Base-by-base conservation (phyloP, 2,797 vertebrate genomes). In the Sus cebifrons region DNA sequence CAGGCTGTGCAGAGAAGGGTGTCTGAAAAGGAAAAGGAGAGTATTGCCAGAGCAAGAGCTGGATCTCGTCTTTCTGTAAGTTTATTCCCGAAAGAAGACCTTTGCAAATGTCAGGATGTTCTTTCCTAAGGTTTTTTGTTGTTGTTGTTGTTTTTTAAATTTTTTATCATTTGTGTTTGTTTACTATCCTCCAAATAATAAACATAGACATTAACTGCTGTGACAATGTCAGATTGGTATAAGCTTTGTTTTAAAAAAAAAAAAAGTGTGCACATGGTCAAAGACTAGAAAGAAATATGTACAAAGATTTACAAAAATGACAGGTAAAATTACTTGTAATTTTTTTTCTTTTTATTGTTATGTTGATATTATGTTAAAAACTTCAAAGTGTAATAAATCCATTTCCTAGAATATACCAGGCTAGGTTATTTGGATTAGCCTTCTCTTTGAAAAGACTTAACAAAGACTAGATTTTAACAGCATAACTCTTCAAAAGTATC, bases 11-110 rank as follows among this genome's bases (percentile, higher is more conserved):
- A 99, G 98, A 99, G 99, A 52, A 98, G 98, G 89, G 99, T 99
- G 1, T 99, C 99, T 0, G 99, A 99, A 95, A 99, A 99, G 96
- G 99, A 99, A 97, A 99, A 99, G 95, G 99, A 99, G 97, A 99
- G 99, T 0, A 99, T 99, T 68, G 99, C 99, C 68, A 98, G 99
- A 95, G 99, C 99, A 0, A 99, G 99, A 96, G 99, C 99, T 60
- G 99, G 99, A 68, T 99, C 99, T 40, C 99, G 99, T 29, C 98
- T 99, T 85, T 98, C 98, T 97, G 99, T 99, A 96, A 98, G 99
- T 98, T 96, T 87, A 49, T 29, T 93, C 67, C 58, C 29, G 13
- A 85, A 67, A 84, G 56, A 81, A 95, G 73, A 36, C 21, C 36
- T 32, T 91, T 87, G n/a, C 17, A n/a, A 12, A 21, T 83, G 79